phyloP scores from a whole-genome alignment of 2,888 invertebrate species.

The Tetragonula carbonaria region DNA sequence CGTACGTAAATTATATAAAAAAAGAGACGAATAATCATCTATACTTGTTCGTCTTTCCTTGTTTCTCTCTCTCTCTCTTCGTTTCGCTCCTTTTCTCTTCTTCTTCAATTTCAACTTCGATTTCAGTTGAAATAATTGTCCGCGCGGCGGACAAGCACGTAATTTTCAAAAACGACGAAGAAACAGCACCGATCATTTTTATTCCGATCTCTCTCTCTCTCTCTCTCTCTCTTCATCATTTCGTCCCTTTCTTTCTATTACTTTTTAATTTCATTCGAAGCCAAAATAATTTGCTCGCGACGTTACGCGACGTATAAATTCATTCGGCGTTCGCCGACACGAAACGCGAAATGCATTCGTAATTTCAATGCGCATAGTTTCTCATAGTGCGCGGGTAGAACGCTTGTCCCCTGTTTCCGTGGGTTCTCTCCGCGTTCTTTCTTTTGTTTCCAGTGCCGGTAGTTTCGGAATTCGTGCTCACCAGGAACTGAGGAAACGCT shows the following conservation, averaged over 20 bases:
- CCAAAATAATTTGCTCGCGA: conserved; percentile 12
- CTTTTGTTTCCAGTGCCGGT: background rate
- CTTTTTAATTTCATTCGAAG: background rate
- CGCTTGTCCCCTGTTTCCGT: background rate
- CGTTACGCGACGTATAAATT: conserved; percentile 14
- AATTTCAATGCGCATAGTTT: conserved; percentile 5
- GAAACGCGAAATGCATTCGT: conserved; percentile 13
- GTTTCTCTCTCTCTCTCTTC: no score
- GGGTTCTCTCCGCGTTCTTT: background rate
- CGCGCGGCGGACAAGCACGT: no score
- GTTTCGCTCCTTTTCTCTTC: no score
- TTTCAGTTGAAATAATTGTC: no score
- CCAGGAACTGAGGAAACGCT: background rate
- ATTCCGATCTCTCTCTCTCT: no score
- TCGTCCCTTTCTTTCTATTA: background rate
- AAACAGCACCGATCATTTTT: no score
- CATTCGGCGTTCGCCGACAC: conserved; percentile 6
- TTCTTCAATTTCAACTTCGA: no score
- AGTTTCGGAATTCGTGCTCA: conserved; percentile 14
- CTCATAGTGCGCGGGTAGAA: no score
- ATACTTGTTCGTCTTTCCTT: no score
- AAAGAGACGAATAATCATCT: no score
- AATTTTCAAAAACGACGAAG: no score
- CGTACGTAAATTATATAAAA: no score
- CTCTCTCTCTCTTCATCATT: background rate